Evolutionary conservation across 1,140 invertebrate genomes (phyloP), one percentile per base, ranked within the genome.

Genomic region (Apis florea): DNA sequence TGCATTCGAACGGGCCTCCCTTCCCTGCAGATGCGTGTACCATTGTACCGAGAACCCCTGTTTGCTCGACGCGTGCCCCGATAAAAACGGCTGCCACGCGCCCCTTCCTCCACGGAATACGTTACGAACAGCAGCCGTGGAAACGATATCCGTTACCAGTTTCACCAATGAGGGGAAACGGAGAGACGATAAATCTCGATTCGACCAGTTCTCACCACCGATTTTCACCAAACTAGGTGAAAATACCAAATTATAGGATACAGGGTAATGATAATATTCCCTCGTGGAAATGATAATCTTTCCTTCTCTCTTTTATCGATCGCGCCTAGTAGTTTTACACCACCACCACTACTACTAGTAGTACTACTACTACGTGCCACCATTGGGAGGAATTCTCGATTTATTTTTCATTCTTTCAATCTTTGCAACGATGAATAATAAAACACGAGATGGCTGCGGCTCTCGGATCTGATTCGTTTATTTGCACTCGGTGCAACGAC

Each of bases 11-110:
- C 6, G 31, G 61, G 11, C 70, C 15, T 40, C 53, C 74, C 21
- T 77, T 51, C 51, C 73, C 15, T 79, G 54, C 81, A 54, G 54
- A 63, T 82, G 84, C 68, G 82, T 40, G 31, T 47, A 49, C 64
- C 53, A 75, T 75, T 81, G 63, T 81, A 13, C 63, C 26, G 10
- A 72, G 63, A 58, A 59, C 79, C 79, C 79, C 79, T 81, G 79
- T 81, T 81, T 81, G 72, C 54, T 58, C 79, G 79, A 49, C 79
- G 79, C 71, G 79, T 81, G 79, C 79, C 79, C 72, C 72, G 71
- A 81, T 75, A 68, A 75, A 75, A 67, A 51, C 79, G 71, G 63
- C 21, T 59, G 72, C 12, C 79, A 81, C 79, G 79, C 71, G 79
- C 63, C 79, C 63, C 79, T 81, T 53, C 0, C 63, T 31, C n/a